A percentile compares a stretch with the other conserved stretches of the same genome.
Evolutionary conservation across 2,888 invertebrate species (phyloP).

Genomic region (Congeria kusceri): DNA sequence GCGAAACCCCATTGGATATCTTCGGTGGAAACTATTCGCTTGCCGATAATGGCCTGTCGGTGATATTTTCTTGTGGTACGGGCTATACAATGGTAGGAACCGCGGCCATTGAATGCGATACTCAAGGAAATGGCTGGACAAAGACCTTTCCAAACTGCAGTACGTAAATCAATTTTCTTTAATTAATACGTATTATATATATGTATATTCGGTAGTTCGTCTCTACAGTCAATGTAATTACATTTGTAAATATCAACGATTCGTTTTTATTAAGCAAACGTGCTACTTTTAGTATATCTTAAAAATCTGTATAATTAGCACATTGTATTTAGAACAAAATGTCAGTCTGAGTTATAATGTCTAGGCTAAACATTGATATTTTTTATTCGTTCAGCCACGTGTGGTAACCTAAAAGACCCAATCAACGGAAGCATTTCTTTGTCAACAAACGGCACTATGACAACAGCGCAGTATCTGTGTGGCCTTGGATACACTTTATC

Average conservation of each 20-base stretch:
- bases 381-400: neutral
- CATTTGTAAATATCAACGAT: too few relatives aligned
- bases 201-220: too few relatives aligned
- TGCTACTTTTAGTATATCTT: too few relatives aligned
- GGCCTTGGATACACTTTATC: constrained; percentile 31
- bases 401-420: constrained; percentile 1
- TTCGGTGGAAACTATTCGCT: constrained; percentile 31
- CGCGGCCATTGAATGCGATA: constrained; percentile 27
- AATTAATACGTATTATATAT: too few relatives aligned
- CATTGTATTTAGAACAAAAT: too few relatives aligned
- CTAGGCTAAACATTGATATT: too few relatives aligned
- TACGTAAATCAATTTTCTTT: constrained; percentile 12
- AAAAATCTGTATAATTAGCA: too few relatives aligned
- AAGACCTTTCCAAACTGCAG: constrained; percentile 33
- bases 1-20: constrained; percentile 24
- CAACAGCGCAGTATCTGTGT: constrained; percentile 42
- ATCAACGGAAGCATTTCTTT: constrained; percentile 26
- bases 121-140: constrained; percentile 49
- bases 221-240: too few relatives aligned
- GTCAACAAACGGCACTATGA: constrained; percentile 35
- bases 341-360: too few relatives aligned
- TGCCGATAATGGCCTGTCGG: constrained; percentile 38
- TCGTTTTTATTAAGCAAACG: too few relatives aligned
- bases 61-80: constrained; percentile 25
- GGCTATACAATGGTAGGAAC: constrained; percentile 47